phyloP scores from a whole-genome alignment of 2,888 invertebrate species.

The Mythimna lalbum region DNA sequence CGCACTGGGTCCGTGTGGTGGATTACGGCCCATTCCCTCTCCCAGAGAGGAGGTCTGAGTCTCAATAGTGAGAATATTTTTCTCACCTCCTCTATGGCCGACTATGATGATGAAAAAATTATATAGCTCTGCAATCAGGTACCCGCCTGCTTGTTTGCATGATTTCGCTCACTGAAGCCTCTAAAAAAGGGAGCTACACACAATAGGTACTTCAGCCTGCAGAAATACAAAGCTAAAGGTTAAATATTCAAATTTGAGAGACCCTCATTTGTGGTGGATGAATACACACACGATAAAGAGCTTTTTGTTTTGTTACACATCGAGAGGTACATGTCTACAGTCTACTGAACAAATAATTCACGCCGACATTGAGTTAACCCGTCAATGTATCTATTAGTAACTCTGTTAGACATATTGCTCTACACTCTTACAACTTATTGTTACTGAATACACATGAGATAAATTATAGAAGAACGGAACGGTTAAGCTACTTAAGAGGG shows the following conservation, averaged over 20 bases:
- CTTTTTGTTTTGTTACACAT: constrained; percentile 19
- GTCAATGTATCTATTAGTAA: not conserved
- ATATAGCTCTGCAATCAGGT: not conserved
- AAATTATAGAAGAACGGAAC: too few species aligned
- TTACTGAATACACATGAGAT: too few species aligned
- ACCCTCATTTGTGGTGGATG: not conserved
- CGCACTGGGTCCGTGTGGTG: too few species aligned
- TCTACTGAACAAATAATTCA: constrained; percentile 8
- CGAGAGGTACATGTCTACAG: not conserved
- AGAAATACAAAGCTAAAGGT: constrained; percentile 6
- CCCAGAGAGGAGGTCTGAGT: too few species aligned
- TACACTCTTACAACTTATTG: too few species aligned
- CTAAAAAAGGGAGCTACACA: not conserved
- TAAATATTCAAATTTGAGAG: constrained; percentile 14
- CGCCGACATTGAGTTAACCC: not conserved
- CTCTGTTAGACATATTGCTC: not conserved
- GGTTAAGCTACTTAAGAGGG: too few species aligned
- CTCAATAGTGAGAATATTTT: too few species aligned
- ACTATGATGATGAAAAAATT: too few species aligned
- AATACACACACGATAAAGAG: constrained; percentile 6
- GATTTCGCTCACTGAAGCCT: too few species aligned
- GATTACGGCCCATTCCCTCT: too few species aligned
- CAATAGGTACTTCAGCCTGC: not conserved
- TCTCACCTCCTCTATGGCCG: too few species aligned
- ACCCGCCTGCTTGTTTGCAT: too few species aligned